Conservation (phyloP, 2,113 vertebrate genomes). For the Cebidichthys violaceus region DNA sequence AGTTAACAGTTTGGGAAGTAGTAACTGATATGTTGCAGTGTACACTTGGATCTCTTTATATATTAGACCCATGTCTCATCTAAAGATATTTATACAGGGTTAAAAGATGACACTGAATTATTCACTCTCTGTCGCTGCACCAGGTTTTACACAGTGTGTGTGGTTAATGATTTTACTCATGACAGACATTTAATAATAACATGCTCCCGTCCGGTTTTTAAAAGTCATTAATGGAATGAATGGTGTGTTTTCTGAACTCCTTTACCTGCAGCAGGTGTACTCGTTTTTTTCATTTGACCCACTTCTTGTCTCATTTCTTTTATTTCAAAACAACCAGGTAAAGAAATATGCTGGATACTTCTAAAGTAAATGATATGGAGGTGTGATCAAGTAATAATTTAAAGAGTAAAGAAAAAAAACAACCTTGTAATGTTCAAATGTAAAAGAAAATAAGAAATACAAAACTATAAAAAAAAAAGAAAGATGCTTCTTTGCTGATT, state of each 20-base stretch:
- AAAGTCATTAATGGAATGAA: conserved; percentile 70
- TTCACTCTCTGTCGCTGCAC: conserved; percentile 85
- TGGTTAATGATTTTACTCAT: conserved; percentile 86
- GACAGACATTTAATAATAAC: conserved; percentile 82
- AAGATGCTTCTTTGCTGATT: conserved; percentile 88
- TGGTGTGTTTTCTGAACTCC: conserved; percentile 80
- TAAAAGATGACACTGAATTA: conserved; percentile 95
- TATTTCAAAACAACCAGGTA: conserved; percentile 91
- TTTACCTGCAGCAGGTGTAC: conserved; percentile 78
- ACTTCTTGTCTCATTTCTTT: conserved; percentile 74
- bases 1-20: conserved; percentile 87
- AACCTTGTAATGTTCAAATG: conserved; percentile 87
- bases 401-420: conserved; percentile 75
- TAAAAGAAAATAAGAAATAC: conserved; percentile 82
- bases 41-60: conserved; percentile 89
- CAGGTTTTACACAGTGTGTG: conserved; percentile 87
- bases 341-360: conserved; percentile 94
- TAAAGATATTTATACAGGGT: conserved; percentile 94
- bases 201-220: conserved; percentile 70
- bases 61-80: conserved; percentile 90
- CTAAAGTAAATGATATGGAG: conserved; percentile 86
- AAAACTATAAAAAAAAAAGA: conserved; percentile 79
- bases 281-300: conserved; percentile 62
- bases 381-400: conserved; percentile 90
- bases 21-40: conserved; percentile 86